Evolutionary conservation across 2,888 invertebrate species (phyloP).

Genomic region (Chloromyia formosa): DNA sequence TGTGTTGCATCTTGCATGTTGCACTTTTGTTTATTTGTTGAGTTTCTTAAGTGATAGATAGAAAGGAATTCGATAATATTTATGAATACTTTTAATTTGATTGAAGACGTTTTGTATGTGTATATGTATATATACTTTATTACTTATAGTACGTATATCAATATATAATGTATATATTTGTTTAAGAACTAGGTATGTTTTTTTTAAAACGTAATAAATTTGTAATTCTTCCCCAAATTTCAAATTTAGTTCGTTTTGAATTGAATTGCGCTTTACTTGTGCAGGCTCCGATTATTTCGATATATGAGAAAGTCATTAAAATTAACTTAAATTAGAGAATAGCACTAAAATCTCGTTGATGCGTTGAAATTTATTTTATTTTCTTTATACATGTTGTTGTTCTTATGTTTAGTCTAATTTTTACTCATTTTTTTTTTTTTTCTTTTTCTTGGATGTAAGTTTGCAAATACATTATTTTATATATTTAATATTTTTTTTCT

Average conservation of each 20-base stretch:
- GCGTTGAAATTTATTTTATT: constrained; percentile 21
- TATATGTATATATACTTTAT: constrained; percentile 4
- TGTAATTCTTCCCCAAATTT: constrained; percentile 65
- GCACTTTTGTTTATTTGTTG: constrained; percentile 18
- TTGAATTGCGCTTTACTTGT: not conserved
- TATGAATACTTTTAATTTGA: constrained; percentile 8
- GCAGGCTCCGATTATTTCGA: not conserved
- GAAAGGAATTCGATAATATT: too few relatives aligned
- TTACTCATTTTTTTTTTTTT: not conserved
- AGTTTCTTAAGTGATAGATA: not conserved
- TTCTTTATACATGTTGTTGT: not conserved
- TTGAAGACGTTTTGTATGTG: constrained; percentile 38
- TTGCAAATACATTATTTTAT: not conserved
- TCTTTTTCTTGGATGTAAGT: constrained; percentile 1
- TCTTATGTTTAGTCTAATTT: not conserved
- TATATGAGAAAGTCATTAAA: not conserved
- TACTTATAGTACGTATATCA: constrained; percentile 27
- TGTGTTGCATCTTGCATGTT: constrained; percentile 20
- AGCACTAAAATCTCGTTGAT: constrained; percentile 30
- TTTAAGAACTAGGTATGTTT: not conserved
- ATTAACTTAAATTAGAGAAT: constrained; percentile 3
- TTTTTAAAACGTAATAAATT: constrained; percentile 58
- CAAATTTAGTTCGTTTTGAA: constrained; percentile 59
- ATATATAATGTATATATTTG: too few relatives aligned
- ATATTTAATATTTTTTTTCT: too few relatives aligned